phyloP scores from a whole-genome alignment of 2,797 vertebrate species.

The Microchirus variegatus region DNA sequence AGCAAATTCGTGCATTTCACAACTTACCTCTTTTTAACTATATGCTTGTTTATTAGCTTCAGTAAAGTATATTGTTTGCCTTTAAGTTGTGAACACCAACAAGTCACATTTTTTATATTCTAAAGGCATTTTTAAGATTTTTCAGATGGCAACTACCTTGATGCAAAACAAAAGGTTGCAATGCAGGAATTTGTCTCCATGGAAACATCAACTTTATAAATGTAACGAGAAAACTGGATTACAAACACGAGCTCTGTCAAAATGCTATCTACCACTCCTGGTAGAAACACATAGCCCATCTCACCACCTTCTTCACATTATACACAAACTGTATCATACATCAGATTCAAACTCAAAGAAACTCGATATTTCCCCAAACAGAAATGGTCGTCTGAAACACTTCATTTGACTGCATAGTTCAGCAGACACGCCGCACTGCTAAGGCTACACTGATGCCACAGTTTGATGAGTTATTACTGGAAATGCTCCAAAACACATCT shows the following conservation, averaged over 20 bases:
- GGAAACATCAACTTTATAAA: slow-evolving; percentile 19
- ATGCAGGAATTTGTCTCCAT: background rate
- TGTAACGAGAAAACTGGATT: slow-evolving; percentile 25
- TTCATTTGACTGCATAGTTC: slow-evolving; percentile 62
- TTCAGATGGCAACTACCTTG: background rate
- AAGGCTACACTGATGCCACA: slow-evolving; percentile 40
- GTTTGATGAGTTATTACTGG: slow-evolving; percentile 2
- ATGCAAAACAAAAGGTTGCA: background rate
- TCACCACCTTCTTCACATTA: slow-evolving; percentile 9
- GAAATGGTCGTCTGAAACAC: slow-evolving; percentile 25
- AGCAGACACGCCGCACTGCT: slow-evolving; percentile 42
- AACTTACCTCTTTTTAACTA: background rate
- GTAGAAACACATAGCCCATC: too few relatives aligned
- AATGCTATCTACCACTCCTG: background rate
- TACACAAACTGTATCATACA: slow-evolving; percentile 20
- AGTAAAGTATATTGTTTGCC: slow-evolving; percentile 8
- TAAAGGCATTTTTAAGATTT: background rate
- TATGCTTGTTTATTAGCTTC: slow-evolving; percentile 2
- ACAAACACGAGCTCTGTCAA: slow-evolving; percentile 2
- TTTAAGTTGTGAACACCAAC: background rate
- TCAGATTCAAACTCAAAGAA: slow-evolving; percentile 23
- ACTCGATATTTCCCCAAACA: background rate
- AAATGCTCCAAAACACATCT: slow-evolving; percentile 10
- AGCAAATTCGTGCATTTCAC: background rate
- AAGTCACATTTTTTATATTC: background rate